Base-by-base conservation (phyloP, 2,888 invertebrate genomes). In the Orchesella flavescens region DNA sequence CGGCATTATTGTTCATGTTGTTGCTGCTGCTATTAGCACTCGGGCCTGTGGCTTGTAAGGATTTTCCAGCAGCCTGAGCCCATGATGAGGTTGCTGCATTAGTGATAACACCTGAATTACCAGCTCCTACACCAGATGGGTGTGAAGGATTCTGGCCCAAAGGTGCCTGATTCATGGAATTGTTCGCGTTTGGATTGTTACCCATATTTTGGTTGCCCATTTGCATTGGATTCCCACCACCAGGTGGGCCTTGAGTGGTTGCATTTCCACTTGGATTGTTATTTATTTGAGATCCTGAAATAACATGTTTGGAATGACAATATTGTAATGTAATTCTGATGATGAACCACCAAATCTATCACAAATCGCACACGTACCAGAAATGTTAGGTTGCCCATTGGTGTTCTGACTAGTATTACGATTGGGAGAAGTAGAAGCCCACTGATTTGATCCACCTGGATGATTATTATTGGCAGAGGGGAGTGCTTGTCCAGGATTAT, bases 41-140 rank as follows among this genome's bases (percentile, higher is more conserved):
- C 34, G 80, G 69, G 59, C 85, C 83, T 72, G 76, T 87, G 46
- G 88, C 83, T 24, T 89, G 89, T 71, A 91, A 89, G 68, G 92
- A 91, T 89, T 91, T 77, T 34, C 91, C 91, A 85, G 92, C 92
- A 85, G 92, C 92, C 89, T 92, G 91, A 84, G 92, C 92, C 92
- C 92, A 92, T 43, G 90, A 89, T 43, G 89, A 89, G 59, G 89
- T 57, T 59, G 85, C 86, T 63, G 87, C 61, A 55, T 84, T 86
- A 59, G 87, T 85, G 69, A 87, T 87, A 66, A 86, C 85, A 59
- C 86, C 87, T 21, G 88, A 78, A 57, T 81, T 85, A 57, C 87
- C 86, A 68, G 85, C 83, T 82, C 86, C 85, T 49, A 85, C 80
- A 68, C 86, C 86, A 80, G 84, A 53, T 68, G 84, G 57, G 72